These are phyloP conservation scores for Petroica traversi DNA, from an alignment of 2,113 vertebrate species.

Conservation along the genomic window DNA sequence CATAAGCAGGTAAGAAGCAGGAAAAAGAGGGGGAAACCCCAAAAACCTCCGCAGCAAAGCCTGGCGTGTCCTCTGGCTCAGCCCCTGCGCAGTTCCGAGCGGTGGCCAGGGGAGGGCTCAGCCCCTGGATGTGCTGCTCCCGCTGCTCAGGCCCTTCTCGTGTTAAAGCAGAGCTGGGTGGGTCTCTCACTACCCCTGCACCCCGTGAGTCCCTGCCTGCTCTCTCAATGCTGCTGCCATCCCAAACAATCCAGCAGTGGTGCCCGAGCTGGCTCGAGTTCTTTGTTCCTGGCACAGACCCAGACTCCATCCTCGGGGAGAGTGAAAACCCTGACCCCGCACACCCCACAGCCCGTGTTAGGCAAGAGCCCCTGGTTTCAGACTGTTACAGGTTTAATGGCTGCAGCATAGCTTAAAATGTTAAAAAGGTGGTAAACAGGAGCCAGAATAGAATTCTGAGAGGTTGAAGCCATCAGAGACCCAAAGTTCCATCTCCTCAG, in stretches of 20 bases:
- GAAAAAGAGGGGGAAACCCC: no score
- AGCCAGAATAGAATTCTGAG: background rate
- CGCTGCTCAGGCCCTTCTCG: rapidly evolving
- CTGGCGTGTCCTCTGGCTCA: rapidly evolving
- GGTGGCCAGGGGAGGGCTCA: background rate
- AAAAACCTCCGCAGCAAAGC: background rate
- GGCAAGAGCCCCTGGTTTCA: background rate
- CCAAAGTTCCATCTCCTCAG: background rate
- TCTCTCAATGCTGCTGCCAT: rapidly evolving
- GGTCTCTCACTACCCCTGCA: background rate
- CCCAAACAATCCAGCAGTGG: rapidly evolving
- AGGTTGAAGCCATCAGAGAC: background rate
- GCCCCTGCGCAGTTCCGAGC: background rate
- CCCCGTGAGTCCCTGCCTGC: background rate
- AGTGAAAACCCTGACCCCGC: background rate
- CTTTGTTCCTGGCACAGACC: background rate
- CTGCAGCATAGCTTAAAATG: background rate
- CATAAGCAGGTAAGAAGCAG: background rate
- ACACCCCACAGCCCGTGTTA: rapidly evolving
- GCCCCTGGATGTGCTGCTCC: rapidly evolving
- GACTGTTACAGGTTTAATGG: background rate
- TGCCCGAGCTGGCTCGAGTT: background rate
- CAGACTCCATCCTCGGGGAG: background rate
- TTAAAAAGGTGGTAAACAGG: background rate
- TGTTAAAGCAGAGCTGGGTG: rapidly evolving